Percentiles rank a stretch among this genome's conserved stretches.
phyloP scores from a whole-genome alignment of 1,140 invertebrate genomes.

The Leptestheria dahalacensis region DNA sequence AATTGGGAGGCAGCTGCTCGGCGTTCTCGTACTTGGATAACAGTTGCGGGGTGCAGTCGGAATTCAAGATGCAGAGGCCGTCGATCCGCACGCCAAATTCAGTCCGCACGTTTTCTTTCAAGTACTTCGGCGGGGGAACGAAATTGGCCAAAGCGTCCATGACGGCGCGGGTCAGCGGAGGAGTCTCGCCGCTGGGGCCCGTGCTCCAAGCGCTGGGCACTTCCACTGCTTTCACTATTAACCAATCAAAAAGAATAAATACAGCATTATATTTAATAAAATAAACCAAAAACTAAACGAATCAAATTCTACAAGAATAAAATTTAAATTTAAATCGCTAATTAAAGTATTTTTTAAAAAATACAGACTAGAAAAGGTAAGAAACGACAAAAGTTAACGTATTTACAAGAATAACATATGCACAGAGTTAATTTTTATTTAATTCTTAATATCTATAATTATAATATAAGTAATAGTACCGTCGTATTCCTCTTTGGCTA shows the following conservation, averaged over 20 bases:
- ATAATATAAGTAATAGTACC: too few relatives aligned
- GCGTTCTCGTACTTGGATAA: not conserved
- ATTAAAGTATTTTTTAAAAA: too few relatives aligned
- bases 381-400: too few relatives aligned
- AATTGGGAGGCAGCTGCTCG: not conserved
- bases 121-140: constrained; percentile 13
- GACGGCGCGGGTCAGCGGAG: constrained; percentile 12
- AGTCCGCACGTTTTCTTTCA: constrained; percentile 13
- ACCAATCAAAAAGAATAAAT: too few relatives aligned
- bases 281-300: too few relatives aligned
- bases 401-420: too few relatives aligned
- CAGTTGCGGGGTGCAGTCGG: not conserved
- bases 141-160: constrained; percentile 16
- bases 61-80: not conserved
- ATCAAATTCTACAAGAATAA: not conserved
- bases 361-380: too few relatives aligned
- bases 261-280: too few relatives aligned
- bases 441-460: too few relatives aligned
- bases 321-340: not conserved
- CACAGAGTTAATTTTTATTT: too few relatives aligned
- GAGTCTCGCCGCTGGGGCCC: not conserved
- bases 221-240: too few relatives aligned
- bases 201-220: not conserved
- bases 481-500: not conserved
- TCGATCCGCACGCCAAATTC: constrained; percentile 9